Percentiles rank a stretch among this genome's conserved stretches.
These are phyloP conservation scores for Arctopsyche grandis DNA, from an alignment of 1,140 invertebrate genomes.

Conservation along the genomic window DNA sequence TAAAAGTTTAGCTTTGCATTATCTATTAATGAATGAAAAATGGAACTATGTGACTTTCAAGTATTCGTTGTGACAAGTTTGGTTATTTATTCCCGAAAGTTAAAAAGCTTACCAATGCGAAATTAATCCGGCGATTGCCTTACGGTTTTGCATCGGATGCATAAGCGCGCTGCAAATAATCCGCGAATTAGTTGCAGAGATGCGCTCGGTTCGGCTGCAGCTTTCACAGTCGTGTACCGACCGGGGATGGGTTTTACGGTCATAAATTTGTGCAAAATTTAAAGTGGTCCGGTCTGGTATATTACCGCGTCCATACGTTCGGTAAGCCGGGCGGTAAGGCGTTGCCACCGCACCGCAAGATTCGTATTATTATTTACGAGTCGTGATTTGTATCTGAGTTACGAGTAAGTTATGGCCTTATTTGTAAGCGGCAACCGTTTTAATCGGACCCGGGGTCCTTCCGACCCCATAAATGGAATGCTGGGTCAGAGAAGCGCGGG, in stretches of 20 bases:
- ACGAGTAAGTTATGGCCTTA: slow-evolving; percentile 45
- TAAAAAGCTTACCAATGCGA: too few relatives aligned
- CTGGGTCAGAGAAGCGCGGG: neutral
- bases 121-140: too few relatives aligned
- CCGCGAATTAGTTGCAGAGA: slow-evolving; percentile 29
- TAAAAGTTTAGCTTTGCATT: too few relatives aligned
- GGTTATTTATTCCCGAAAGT: too few relatives aligned
- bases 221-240: neutral
- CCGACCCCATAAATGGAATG: neutral
- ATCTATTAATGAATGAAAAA: too few relatives aligned
- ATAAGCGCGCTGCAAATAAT: slow-evolving; percentile 17
- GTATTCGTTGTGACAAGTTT: too few relatives aligned
- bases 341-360: slow-evolving; percentile 38
- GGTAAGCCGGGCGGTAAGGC: slow-evolving; percentile 40
- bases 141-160: too few relatives aligned
- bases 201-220: neutral
- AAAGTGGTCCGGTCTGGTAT: slow-evolving; percentile 41
- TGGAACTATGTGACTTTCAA: too few relatives aligned
- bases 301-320: slow-evolving; percentile 51
- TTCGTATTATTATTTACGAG: slow-evolving; percentile 49
- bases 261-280: slow-evolving; percentile 50
- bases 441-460: slow-evolving; percentile 25
- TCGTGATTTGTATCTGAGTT: slow-evolving; percentile 47
- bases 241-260: neutral
- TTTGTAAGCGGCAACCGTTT: slow-evolving; percentile 44